Conservation (phyloP, 2,113 vertebrate species). For the Lontra canadensis region DNA sequence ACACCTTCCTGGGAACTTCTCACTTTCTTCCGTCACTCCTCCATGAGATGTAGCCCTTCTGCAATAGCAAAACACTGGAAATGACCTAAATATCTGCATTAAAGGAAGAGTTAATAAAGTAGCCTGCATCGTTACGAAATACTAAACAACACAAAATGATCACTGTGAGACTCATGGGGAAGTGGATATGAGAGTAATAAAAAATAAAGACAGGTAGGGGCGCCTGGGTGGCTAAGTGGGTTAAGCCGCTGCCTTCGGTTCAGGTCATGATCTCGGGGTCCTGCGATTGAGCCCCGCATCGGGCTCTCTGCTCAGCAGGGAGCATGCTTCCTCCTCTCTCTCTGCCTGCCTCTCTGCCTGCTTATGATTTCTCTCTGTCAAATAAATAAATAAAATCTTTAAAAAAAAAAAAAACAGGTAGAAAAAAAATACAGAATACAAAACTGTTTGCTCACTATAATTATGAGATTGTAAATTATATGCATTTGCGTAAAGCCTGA, state of each 20-base stretch:
- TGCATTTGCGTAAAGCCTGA: neutral
- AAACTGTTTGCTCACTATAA: neutral
- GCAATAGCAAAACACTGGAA: neutral
- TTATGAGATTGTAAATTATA: neutral
- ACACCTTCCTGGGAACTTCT: neutral
- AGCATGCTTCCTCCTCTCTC: too few species aligned
- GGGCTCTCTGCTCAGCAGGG: too few species aligned
- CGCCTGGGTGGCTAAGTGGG: too few species aligned
- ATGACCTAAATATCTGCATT: neutral
- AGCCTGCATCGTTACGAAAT: neutral
- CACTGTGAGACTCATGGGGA: neutral
- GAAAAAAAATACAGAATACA: neutral
- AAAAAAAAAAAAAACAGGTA: neutral
- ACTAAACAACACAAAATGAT: neutral
- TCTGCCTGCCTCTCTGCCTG: too few species aligned
- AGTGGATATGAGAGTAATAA: neutral
- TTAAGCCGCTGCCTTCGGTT: too few species aligned
- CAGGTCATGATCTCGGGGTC: too few species aligned
- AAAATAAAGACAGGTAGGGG: neutral
- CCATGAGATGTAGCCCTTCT: neutral
- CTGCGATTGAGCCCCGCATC: too few species aligned
- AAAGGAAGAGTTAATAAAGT: neutral
- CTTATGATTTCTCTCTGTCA: too few species aligned
- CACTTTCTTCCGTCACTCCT: neutral
- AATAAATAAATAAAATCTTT: too few species aligned